These are phyloP conservation scores for Odontophorus gujanensis DNA, from an alignment of 2,113 vertebrate species.

Conservation along the genomic window DNA sequence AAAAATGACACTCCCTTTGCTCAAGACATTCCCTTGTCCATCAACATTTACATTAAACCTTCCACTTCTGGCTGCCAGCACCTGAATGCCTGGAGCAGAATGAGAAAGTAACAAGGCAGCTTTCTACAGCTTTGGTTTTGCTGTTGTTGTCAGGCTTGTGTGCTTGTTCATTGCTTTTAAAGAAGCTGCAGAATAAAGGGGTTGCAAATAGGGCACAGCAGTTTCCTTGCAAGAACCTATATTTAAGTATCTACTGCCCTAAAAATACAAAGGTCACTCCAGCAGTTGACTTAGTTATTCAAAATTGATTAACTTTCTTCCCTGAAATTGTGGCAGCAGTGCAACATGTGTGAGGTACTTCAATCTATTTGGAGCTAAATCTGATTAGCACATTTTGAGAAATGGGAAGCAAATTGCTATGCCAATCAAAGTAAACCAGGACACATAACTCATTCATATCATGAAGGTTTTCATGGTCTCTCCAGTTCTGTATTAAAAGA, in stretches of 20 bases:
- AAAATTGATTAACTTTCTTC: slow-evolving; percentile 75
- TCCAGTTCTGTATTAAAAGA: slow-evolving; percentile 36
- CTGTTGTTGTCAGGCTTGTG: accelerated
- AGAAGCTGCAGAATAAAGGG: neutral
- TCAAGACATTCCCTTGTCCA: neutral
- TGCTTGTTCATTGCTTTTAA: neutral
- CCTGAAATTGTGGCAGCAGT: slow-evolving; percentile 43
- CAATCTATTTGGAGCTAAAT: slow-evolving; percentile 67
- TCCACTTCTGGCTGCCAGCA: neutral
- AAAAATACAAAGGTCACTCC: slow-evolving; percentile 13
- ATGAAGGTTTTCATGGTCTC: slow-evolving; percentile 10
- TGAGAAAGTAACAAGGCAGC: neutral
- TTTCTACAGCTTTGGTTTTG: neutral
- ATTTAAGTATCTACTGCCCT: neutral
- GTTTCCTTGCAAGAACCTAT: neutral
- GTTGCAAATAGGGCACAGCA: neutral
- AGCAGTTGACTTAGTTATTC: slow-evolving; percentile 63
- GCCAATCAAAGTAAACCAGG: slow-evolving; percentile 76
- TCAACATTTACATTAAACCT: neutral
- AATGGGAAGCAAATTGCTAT: slow-evolving; percentile 74
- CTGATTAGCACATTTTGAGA: slow-evolving; percentile 73
- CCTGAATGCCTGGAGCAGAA: neutral
- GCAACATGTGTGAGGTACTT: slow-evolving; percentile 52
- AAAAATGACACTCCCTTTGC: neutral
- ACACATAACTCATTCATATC: slow-evolving; percentile 60